Conservation (phyloP, 1,140 invertebrate species). For the Hermatobates lingyangjiaoensis region DNA sequence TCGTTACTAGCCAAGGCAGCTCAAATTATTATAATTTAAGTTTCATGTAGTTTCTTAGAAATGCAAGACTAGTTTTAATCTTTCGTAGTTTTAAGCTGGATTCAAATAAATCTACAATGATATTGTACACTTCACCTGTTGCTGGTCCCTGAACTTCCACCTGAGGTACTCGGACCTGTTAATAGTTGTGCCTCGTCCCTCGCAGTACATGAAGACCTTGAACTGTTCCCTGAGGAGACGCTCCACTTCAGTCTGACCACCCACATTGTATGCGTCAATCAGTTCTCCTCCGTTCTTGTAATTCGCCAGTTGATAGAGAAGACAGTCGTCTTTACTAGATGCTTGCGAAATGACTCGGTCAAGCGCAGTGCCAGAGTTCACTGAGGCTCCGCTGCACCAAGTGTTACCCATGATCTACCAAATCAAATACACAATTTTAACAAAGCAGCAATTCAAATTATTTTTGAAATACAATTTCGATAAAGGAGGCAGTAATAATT, state of each 20-base stretch:
- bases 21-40: too few species aligned
- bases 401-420: conserved; percentile 15
- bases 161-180: conserved; percentile 76
- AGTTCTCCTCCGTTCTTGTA: conserved; percentile 78
- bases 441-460: too few species aligned
- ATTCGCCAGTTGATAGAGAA: conserved; percentile 69
- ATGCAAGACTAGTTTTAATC: too few species aligned
- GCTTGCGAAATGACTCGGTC: conserved; percentile 73
- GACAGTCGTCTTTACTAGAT: conserved; percentile 61
- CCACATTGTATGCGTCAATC: conserved; percentile 64
- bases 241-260: conserved; percentile 61
- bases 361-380: conserved; percentile 50
- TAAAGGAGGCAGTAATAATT: too few species aligned
- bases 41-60: too few species aligned
- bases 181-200: conserved; percentile 70
- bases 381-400: conserved; percentile 12
- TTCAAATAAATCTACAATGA: too few species aligned
- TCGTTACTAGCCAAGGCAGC: too few species aligned
- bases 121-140: conserved; percentile 43
- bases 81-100: too few species aligned
- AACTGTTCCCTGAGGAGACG: conserved; percentile 75
- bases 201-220: conserved; percentile 69
- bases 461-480: too few species aligned
- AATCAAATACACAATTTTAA: too few species aligned
- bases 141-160: conserved; percentile 80